Percentiles rank a stretch among this genome's conserved stretches.
phyloP scores from a whole-genome alignment of 2,888 invertebrate species.

The Drosophila paranaensis region DNA sequence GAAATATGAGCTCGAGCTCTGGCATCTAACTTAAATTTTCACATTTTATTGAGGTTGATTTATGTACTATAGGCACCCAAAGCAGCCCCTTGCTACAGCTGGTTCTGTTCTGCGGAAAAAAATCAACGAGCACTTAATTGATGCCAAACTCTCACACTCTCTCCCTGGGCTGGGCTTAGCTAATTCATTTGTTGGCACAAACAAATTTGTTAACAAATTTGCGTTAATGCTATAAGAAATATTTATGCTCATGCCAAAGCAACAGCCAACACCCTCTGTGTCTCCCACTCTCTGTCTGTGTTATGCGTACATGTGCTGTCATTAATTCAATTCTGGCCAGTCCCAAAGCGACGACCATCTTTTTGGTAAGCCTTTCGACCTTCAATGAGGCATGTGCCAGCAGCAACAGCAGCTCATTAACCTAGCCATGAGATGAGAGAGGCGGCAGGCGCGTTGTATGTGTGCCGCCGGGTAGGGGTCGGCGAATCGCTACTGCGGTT shows the following conservation, averaged over 20 bases:
- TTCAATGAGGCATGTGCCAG: conserved; percentile 77
- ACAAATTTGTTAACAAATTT: conserved; percentile 82
- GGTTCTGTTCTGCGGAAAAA: conserved; percentile 20
- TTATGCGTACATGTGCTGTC: conserved; percentile 64
- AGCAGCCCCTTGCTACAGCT: neutral
- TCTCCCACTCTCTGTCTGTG: neutral
- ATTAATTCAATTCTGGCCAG: conserved; percentile 75
- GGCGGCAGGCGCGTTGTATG: neutral
- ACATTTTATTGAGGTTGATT: conserved; percentile 75
- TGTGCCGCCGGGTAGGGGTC: neutral
- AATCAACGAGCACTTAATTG: conserved; percentile 71
- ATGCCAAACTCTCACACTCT: conserved; percentile 37
- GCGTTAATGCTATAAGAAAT: conserved; percentile 73
- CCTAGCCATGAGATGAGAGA: conserved; percentile 29
- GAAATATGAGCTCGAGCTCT: conserved; percentile 69
- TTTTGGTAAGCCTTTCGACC: conserved; percentile 76
- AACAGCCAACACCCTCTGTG: neutral
- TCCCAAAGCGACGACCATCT: conserved; percentile 36
- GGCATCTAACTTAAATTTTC: conserved; percentile 71
- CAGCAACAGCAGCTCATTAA: conserved; percentile 64
- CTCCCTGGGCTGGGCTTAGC: conserved; percentile 35
- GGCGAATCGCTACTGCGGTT: conserved; percentile 64
- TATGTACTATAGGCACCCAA: conserved; percentile 44
- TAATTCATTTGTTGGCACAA: conserved; percentile 79
- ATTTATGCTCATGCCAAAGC: conserved; percentile 56